A percentile compares a stretch with the other conserved stretches of the same genome.
Evolutionary conservation across 2,113 vertebrate species (phyloP).

Genomic region (Spilogale gracilis): DNA sequence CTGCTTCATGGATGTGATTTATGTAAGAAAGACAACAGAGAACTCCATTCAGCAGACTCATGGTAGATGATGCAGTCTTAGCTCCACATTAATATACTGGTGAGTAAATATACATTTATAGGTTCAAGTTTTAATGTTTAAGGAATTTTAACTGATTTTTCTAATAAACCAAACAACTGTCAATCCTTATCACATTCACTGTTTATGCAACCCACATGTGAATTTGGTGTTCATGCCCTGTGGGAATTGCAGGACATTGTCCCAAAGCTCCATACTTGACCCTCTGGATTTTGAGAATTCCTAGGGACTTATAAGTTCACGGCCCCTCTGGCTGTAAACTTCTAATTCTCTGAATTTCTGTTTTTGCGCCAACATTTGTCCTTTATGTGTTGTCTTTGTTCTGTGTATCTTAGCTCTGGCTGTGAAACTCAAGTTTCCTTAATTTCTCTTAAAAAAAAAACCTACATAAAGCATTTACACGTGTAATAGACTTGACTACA

Average conservation of each 20-base stretch:
- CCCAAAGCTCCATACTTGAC: background rate
- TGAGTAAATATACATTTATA: background rate
- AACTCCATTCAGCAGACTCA: background rate
- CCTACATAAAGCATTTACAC: background rate
- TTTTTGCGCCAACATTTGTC: background rate
- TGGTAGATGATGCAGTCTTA: background rate
- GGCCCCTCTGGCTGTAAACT: background rate
- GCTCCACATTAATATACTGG: background rate
- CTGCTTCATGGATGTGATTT: background rate
- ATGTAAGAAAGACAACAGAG: background rate
- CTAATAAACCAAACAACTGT: background rate
- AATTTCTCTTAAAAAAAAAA: background rate
- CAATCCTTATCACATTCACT: background rate
- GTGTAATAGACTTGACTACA: background rate
- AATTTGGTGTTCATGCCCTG: background rate
- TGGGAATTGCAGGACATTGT: background rate
- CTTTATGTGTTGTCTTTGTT: conserved; percentile 25
- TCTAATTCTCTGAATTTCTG: background rate
- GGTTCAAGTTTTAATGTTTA: background rate
- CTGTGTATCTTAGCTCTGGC: background rate
- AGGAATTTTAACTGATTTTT: background rate
- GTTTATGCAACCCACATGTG: background rate
- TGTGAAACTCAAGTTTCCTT: background rate
- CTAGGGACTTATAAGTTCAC: background rate
- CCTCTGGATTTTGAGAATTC: background rate